Base-by-base conservation (phyloP, 2,797 vertebrate species). In the Intellagama lesueurii region DNA sequence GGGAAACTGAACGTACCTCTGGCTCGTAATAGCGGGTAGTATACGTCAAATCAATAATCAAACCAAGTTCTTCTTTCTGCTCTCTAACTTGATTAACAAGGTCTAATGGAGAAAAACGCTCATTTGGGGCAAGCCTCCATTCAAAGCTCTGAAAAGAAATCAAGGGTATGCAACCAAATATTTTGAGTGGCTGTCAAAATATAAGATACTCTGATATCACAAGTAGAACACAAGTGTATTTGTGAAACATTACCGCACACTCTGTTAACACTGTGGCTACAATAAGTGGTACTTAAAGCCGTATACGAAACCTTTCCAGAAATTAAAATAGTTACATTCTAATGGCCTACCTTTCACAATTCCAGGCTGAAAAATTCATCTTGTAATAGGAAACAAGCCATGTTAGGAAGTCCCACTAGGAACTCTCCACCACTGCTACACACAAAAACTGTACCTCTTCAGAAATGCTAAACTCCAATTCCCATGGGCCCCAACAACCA, bases 21-120 rank as follows among this genome's bases (percentile, higher is more conserved):
- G 96, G 95, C 0, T 90, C 89, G 82, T 99, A 99, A 96, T 99
- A 99, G 19, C 98, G 98, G 0, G 92, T 96, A 56, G 98, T 99
- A 92, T 95, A 98, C 0, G 99, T 99, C 81, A 99, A 97, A 95
- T 99, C 99, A 0, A 99, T 97, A 90, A 99, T 97, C 87, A 99
- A 81, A 16, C 98, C 98, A 40, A 99, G 97, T 7, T 98, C 97
- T 73, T 99, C 97, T 0, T 97, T 93, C 35, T 98, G 96, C 49
- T 95, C 95, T 69, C 86, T 86, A 12, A 99, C 12, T 89, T 95
- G 88, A 76, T 95, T 96, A 52, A 98, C 60, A 49, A 99, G 98
- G 81, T 99, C 98, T 66, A 86, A 93, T 0, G 97, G 97, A 0
- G 98, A 98, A 49, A 99, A 99, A 0, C 92, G 96, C 7, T 98